Conservation (phyloP, 1,140 invertebrate genomes). For the Agrypnia vestita region DNA sequence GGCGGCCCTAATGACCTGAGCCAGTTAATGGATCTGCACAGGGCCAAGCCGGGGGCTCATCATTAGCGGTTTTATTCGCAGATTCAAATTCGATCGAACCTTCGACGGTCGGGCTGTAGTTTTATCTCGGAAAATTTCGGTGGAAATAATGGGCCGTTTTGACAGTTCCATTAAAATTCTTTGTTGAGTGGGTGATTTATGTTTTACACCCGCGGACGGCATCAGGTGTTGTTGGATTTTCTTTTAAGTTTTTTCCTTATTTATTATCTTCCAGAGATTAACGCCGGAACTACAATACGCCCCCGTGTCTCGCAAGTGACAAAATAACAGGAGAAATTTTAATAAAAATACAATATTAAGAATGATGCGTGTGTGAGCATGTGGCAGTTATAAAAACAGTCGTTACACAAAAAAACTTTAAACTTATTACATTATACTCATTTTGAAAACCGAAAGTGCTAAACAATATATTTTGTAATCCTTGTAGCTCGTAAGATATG, state of each 20-base stretch:
- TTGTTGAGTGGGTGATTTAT: slow-evolving; percentile 33
- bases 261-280: background rate
- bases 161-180: slow-evolving; percentile 44
- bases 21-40: slow-evolving; percentile 21
- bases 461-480: too few species aligned
- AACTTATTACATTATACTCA: too few species aligned
- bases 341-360: background rate
- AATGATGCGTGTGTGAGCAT: too few species aligned
- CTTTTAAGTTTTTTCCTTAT: background rate
- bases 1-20: slow-evolving; percentile 22
- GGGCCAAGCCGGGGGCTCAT: background rate
- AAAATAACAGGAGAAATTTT: background rate
- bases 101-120: background rate
- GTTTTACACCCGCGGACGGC: background rate
- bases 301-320: background rate
- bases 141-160: slow-evolving; percentile 16
- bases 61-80: slow-evolving; percentile 26
- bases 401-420: too few species aligned
- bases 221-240: slow-evolving; percentile 8
- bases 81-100: slow-evolving; percentile 24
- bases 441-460: too few species aligned
- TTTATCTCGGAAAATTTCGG: slow-evolving; percentile 24
- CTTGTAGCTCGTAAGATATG: too few species aligned
- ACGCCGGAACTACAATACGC: background rate
- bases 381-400: too few species aligned